Conservation (phyloP, 2,797 vertebrate genomes). For the Mus minutoides region DNA sequence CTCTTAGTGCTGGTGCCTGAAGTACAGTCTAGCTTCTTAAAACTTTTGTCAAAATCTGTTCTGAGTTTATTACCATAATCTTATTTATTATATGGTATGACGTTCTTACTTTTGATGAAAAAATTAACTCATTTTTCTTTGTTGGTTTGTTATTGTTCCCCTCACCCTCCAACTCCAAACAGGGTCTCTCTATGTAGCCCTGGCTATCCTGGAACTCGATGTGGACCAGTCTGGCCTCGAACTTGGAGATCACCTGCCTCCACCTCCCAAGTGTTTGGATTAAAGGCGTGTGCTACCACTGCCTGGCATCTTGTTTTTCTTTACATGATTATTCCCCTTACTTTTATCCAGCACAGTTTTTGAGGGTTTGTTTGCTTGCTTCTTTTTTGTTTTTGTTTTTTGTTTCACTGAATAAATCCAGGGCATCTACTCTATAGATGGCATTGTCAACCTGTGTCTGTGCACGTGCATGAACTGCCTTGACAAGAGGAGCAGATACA, state of each 20-base stretch:
- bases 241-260: not conserved
- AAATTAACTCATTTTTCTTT: not conserved
- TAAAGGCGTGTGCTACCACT: not conserved
- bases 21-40: not conserved
- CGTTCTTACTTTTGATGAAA: not conserved
- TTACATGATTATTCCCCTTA: not conserved
- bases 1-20: not conserved
- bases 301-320: not conserved
- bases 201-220: not conserved
- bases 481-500: not conserved
- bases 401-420: not conserved
- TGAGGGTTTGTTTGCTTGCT: not conserved
- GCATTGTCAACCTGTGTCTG: not conserved
- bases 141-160: not conserved
- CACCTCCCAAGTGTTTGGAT: not conserved
- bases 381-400: not conserved
- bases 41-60: not conserved
- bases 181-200: not conserved
- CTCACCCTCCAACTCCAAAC: not conserved
- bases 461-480: not conserved
- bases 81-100: not conserved
- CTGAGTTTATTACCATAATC: not conserved
- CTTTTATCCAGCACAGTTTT: not conserved
- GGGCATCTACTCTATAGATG: not conserved
- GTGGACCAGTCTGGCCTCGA: not conserved